Evolutionary conservation across 2,888 invertebrate species (phyloP).

Genomic region (Orchestes rusci): DNA sequence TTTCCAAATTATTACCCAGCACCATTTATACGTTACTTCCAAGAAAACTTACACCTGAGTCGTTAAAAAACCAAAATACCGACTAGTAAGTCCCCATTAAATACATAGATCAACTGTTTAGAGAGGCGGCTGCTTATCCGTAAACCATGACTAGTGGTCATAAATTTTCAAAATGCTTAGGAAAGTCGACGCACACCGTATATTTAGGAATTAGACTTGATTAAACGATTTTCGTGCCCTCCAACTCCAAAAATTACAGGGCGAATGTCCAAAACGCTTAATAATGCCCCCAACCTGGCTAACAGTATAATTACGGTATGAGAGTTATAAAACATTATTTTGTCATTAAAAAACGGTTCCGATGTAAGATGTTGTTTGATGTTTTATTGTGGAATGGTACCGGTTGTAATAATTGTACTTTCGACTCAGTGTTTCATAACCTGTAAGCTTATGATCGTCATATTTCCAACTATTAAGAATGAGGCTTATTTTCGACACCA

Average conservation of each 20-base stretch:
- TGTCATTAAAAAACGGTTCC: slow-evolving; percentile 20
- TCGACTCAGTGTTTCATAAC: no score
- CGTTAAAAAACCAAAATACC: no score
- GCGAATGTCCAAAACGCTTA: slow-evolving; percentile 23
- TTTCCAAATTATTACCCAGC: no score
- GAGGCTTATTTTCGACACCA: no score
- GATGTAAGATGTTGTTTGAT: slow-evolving; percentile 5
- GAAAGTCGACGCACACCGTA: slow-evolving; percentile 14
- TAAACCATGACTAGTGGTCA: slow-evolving; percentile 2
- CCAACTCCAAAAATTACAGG: slow-evolving; percentile 19
- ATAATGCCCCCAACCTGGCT: slow-evolving; percentile 19
- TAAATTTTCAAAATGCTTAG: slow-evolving; percentile 21
- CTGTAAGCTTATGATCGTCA: no score
- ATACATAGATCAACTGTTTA: no score
- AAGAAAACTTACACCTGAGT: no score
- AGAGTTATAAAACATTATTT: slow-evolving; percentile 23
- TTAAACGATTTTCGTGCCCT: slow-evolving; percentile 24
- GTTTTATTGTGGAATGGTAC: no score
- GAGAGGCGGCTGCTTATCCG: neutral
- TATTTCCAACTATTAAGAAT: no score
- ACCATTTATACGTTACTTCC: no score
- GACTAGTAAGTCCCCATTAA: no score
- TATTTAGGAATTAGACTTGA: slow-evolving; percentile 21
- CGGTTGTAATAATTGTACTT: no score
- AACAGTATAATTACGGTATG: slow-evolving; percentile 22